Evolutionary conservation across 64 coral and sea anemone species (phyloP), one percentile per base, ranked within the genome.

Genomic region (Porites australiensis): DNA sequence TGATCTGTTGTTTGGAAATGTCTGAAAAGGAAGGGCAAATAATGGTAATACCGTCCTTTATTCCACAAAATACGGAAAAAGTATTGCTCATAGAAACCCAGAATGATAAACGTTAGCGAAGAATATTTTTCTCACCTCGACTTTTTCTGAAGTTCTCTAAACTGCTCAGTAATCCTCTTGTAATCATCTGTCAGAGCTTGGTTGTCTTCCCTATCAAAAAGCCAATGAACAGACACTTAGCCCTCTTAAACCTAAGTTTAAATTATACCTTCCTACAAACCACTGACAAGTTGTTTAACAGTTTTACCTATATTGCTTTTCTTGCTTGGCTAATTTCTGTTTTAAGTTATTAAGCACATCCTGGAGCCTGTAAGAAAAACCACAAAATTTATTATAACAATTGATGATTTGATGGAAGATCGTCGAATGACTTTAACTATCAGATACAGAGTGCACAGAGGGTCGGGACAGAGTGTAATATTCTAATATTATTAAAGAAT

Each of bases 291-390:
- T 37, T 15, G 54, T 9, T 9, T 9, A 1, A 89, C 27, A 84
- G 23, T 15, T n/a, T 76, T 83, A 99, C 98, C 94, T 96, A 70
- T 99, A 99, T 19, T 95, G 90, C 77, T 91, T 95, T 83, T 99
- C 98, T 77, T 99, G 98, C 55, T 99, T 99, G 19, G 98, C 91
- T 10, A 99, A 71, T 77, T 99, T 99, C 66, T 94, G 87, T 74
- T 99, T 99, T 5, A 99, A 82, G 78, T 99, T 99, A 86, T 99
- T 99, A 22, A 99, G 79, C 19, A 95, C 94, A 92, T 99, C 98
- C 45, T 99, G 98, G 16, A 96, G 80, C 65, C 98, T 99, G 52
- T 11, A 74, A 94, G 83, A 46, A 4, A 44, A n/a, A 37, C 27
- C 27, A 37, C 27, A 37, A 37, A 37, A 37, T 37, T 37, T 37